Evolutionary conservation across 2,888 invertebrate species (phyloP), one percentile per base, ranked within the genome.

Genomic region (Agrochola macilenta): DNA sequence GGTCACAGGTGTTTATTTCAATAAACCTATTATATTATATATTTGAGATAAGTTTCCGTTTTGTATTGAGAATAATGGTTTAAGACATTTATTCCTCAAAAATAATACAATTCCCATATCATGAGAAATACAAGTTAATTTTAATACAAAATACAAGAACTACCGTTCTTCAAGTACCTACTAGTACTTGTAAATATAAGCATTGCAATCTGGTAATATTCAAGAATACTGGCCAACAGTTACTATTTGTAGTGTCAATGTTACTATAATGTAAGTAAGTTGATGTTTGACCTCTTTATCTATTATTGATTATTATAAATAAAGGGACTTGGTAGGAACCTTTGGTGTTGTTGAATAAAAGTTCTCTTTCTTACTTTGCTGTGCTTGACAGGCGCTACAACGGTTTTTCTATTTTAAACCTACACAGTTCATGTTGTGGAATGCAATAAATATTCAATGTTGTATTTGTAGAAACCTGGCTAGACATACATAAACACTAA

Each of bases 201-300:
- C 23, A 43, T 76, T 39, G 4, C 20, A 52, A 52, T 12, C n/a
- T 20, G 26, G 26, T 26, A 11, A 65, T 43, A 43, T 43, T 17
- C n/a, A 43, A 65, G 17, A 65, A n/a, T 35, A 64, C 5, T 12
- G 26, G 23, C n/a, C 11, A 30, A 20, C 30, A 35, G 9, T 39
- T 17, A 69, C 69, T 61, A 80, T 69, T 64, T 58, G 20, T 49
- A 52, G 60, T 76, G 57, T 77, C 72, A 82, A 77, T 82, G 64
- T 43, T 52, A 78, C 43, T 57, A 65, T 61, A 74, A 60, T 52
- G 46, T 30, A n/a, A 58, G 43, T 52, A 58, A 54, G 17, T 79
- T 57, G 57, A 52, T 8, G 26, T 69, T 74, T 85, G 78, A 83
- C 64, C 86, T 69, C 35, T n/a, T 85, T 85, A 83, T 85, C 83